A percentile compares a stretch with the other conserved stretches of the same genome.
These are phyloP conservation scores for Lathronympha strigana DNA, from an alignment of 2,888 invertebrate genomes.

Conservation along the genomic window DNA sequence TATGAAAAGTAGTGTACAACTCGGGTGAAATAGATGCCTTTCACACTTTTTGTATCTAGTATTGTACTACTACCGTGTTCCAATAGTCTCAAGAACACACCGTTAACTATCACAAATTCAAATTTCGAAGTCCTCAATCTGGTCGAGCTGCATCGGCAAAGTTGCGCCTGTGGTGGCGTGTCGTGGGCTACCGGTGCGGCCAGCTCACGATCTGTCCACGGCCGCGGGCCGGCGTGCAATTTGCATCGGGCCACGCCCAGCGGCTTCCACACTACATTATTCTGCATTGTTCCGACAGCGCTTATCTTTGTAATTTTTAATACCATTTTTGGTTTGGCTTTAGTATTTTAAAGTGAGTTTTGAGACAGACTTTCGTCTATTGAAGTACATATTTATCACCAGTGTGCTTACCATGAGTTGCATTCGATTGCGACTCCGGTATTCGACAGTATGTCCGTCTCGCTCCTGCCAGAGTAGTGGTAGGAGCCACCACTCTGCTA, in stretches of 20 bases:
- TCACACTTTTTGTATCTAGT: not conserved
- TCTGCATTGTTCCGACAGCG: conserved; percentile 62
- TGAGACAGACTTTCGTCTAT: too few relatives aligned
- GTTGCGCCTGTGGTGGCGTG: conserved; percentile 54
- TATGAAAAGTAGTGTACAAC: too few relatives aligned
- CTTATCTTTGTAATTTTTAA: conserved; percentile 52
- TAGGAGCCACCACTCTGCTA: too few relatives aligned
- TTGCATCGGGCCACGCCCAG: conserved; percentile 79
- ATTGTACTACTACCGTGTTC: not conserved
- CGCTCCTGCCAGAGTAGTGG: too few relatives aligned
- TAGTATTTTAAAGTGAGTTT: too few relatives aligned
- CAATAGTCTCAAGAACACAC: not conserved
- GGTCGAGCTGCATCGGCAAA: conserved; percentile 51
- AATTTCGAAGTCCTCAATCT: conserved; percentile 34
- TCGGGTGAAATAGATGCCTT: too few relatives aligned
- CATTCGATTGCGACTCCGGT: too few relatives aligned
- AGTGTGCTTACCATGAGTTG: too few relatives aligned
- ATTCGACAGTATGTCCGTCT: too few relatives aligned
- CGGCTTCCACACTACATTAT: conserved; percentile 71
- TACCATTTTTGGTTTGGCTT: conserved; percentile 48
- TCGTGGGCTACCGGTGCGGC: conserved; percentile 81
- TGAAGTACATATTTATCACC: too few relatives aligned
- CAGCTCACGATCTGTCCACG: conserved; percentile 77
- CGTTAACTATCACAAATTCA: conserved; percentile 44
- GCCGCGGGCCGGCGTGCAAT: conserved; percentile 72